Evolutionary conservation across 2,888 invertebrate species (phyloP), one percentile per base, ranked within the genome.

Genomic region (Hecatera dysodea): DNA sequence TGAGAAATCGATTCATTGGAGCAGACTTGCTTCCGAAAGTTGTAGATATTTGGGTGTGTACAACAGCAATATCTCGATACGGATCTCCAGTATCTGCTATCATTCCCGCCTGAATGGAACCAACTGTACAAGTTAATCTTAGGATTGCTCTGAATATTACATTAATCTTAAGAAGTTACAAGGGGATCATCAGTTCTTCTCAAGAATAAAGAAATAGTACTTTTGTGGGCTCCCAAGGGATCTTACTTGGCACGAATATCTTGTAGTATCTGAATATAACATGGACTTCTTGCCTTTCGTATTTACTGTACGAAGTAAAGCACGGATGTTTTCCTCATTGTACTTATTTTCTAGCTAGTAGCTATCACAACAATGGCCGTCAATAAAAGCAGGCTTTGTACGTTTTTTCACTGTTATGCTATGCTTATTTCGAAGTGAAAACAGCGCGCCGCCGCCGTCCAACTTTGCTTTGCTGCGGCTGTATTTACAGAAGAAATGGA

Each of bases 1-100:
- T 77, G 67, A 63, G 68, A 68, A 82, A 71, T 82, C 65, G 59
- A 82, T 67, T 68, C 67, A 63, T 11, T 67, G 39, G 42, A 79
- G 53, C 69, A 62, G 17, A 19, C 65, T 66, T 36, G 65, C n/a
- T 48, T 65, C 44, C 55, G 59, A 57, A 66, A 56, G 67, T 52
- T 27, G 57, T 62, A 68, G 66, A 57, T 52, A 64, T 60, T 63
- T 36, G 39, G 9, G 67, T 11, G 36, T 59, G 15, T 67, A 55
- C 53, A 44, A 63, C 42, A 69, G 59, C 64, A 73, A 44, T 67
- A 78, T 44, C 46, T 50, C 15, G 15, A 42, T 73, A 56, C 33
- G 24, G 11, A 53, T 64, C 73, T 50, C 67, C 52, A 42, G 46
- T 52, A 72, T 64, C 46, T 48, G 24, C 36, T 60, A 70, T 55